A percentile compares a stretch with the other conserved stretches of the same genome.
Evolutionary conservation across 2,113 vertebrate genomes (phyloP).

Genomic region (Nyctibius bracteatus): DNA sequence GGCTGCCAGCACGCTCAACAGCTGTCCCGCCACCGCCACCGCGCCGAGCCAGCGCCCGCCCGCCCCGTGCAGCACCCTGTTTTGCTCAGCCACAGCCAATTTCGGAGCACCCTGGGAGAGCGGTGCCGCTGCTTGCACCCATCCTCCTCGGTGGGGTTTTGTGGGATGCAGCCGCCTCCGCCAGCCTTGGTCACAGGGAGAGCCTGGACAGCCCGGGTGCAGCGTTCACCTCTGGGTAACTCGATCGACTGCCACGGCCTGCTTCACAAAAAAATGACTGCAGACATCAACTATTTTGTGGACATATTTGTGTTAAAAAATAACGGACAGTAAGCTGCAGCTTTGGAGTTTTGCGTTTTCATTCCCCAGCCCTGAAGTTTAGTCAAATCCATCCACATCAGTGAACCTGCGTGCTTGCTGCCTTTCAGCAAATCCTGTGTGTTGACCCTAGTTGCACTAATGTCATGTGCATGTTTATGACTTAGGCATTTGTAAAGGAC

Average conservation of each 20-base stretch:
- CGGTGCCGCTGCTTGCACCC: background rate
- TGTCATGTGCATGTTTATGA: accelerated
- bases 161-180: background rate
- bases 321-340: background rate
- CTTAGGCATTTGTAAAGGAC: background rate
- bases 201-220: background rate
- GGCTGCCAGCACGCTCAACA: conserved; percentile 42
- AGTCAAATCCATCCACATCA: background rate
- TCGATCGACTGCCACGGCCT: background rate
- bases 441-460: background rate
- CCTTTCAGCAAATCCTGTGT: background rate
- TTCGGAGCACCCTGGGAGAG: background rate
- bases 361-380: background rate
- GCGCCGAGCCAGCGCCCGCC: background rate
- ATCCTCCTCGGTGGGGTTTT: background rate
- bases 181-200: background rate
- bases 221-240: background rate
- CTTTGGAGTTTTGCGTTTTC: background rate
- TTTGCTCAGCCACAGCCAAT: background rate
- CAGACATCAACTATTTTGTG: background rate
- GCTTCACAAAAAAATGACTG: background rate
- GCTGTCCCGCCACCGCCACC: conserved; percentile 37
- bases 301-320: background rate
- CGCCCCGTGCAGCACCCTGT: background rate
- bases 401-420: background rate